These are phyloP conservation scores for Cristatella mucedo DNA, from an alignment of 2,888 invertebrate genomes.

Conservation along the genomic window DNA sequence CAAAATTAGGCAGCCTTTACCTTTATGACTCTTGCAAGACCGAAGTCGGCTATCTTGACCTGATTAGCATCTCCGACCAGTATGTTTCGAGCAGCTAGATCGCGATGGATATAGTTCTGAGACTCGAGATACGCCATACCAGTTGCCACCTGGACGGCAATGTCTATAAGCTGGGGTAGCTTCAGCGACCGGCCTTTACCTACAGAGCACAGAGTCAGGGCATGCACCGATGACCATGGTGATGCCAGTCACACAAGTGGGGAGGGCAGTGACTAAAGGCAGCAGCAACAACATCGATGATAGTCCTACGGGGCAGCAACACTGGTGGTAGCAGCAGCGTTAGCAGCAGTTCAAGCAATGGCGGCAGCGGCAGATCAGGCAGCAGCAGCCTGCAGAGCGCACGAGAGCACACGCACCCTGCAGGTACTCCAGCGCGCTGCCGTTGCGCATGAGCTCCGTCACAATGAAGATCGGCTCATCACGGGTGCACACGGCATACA, in stretches of 20 bases:
- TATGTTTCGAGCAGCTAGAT: conserved; percentile 92
- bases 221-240: no score
- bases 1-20: no score
- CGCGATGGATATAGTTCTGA: conserved; percentile 95
- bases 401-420: conserved; percentile 39
- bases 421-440: conserved; percentile 82
- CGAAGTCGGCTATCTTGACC: conserved; percentile 97
- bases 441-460: conserved; percentile 97
- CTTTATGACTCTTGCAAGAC: conserved; percentile 85
- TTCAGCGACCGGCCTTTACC: conserved; percentile 80
- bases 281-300: no score
- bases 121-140: conserved; percentile 99
- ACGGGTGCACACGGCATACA: conserved; percentile 96
- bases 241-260: no score
- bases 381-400: no score
- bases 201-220: no score
- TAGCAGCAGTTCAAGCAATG: no score
- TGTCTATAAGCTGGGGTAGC: conserved; percentile 83
- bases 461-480: conserved; percentile 99
- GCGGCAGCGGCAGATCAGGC: no score
- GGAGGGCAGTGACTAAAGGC: no score
- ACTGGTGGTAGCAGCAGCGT: no score
- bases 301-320: neutral
- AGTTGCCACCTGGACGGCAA: conserved; percentile 94
- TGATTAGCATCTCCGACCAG: conserved; percentile 84